A percentile compares a stretch with the other conserved stretches of the same genome.
Evolutionary conservation across 2,797 vertebrate species (phyloP).

Genomic region (Numenius phaeopus): DNA sequence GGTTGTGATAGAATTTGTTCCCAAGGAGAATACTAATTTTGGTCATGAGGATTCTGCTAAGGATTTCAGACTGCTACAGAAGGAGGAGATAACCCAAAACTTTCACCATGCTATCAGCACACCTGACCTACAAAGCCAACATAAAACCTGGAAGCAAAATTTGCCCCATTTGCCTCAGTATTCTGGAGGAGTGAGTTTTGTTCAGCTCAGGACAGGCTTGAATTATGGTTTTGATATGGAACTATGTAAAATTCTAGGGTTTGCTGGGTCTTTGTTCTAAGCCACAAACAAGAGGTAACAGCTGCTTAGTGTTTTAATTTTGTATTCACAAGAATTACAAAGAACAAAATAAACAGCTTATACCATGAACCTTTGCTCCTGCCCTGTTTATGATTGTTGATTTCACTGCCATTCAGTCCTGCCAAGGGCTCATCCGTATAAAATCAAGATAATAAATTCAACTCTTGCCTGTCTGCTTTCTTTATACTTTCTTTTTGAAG

Average conservation of each 20-base stretch:
- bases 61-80: background rate
- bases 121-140: background rate
- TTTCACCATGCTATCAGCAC: background rate
- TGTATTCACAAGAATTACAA: background rate
- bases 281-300: background rate
- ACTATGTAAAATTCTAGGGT: background rate
- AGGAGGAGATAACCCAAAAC: background rate
- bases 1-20: background rate
- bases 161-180: background rate
- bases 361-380: background rate
- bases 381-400: background rate
- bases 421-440: background rate
- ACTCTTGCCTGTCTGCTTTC: background rate
- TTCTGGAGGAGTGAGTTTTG: background rate
- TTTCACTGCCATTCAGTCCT: constrained; percentile 4
- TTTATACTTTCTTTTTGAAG: background rate
- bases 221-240: background rate
- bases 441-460: background rate
- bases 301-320: background rate
- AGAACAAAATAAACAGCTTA: constrained; percentile 14
- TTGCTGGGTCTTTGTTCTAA: background rate
- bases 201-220: background rate
- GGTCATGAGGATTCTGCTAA: background rate
- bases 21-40: background rate
- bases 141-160: background rate